These are phyloP conservation scores for Ypsolopha sequella DNA, from an alignment of 2,888 invertebrate genomes.

Conservation along the genomic window DNA sequence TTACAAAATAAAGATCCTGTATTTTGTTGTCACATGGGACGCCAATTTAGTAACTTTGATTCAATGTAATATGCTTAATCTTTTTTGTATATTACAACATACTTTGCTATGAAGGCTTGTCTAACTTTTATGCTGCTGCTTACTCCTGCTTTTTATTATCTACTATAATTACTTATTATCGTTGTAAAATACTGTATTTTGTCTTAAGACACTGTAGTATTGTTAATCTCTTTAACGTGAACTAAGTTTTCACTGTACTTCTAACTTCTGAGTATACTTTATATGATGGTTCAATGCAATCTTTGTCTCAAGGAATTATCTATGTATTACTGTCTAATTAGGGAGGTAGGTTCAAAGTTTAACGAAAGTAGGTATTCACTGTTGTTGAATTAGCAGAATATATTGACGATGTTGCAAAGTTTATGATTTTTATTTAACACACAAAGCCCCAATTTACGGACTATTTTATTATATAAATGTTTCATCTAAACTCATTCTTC, in stretches of 20 bases:
- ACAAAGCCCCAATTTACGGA: conserved; percentile 31
- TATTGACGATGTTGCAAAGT: conserved; percentile 64
- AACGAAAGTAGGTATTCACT: conserved; percentile 25
- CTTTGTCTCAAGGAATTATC: conserved; percentile 57
- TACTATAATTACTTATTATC: conserved; percentile 28
- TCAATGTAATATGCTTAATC: conserved; percentile 1
- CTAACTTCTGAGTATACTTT: conserved; percentile 32
- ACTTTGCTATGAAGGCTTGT: conserved; percentile 6
- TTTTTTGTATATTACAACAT: neutral
- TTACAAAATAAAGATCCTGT: too few relatives aligned
- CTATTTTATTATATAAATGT: conserved; percentile 28
- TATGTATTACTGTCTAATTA: conserved; percentile 20
- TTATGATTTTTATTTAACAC: conserved; percentile 50
- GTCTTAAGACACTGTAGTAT: conserved; percentile 47
- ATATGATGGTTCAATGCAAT: conserved; percentile 66
- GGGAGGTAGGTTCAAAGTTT: conserved; percentile 32
- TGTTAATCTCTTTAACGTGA: conserved; percentile 45
- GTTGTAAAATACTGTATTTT: conserved; percentile 50
- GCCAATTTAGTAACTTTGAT: neutral
- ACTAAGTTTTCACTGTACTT: conserved; percentile 52
- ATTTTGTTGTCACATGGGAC: neutral
- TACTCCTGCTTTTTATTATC: conserved; percentile 48
- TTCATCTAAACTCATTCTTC: conserved; percentile 40
- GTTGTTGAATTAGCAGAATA: conserved; percentile 62
- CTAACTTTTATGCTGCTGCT: conserved; percentile 31